Evolutionary conservation across 2,888 invertebrate species (phyloP), one percentile per base, ranked within the genome.

Genomic region (Lasius fuliginosus): DNA sequence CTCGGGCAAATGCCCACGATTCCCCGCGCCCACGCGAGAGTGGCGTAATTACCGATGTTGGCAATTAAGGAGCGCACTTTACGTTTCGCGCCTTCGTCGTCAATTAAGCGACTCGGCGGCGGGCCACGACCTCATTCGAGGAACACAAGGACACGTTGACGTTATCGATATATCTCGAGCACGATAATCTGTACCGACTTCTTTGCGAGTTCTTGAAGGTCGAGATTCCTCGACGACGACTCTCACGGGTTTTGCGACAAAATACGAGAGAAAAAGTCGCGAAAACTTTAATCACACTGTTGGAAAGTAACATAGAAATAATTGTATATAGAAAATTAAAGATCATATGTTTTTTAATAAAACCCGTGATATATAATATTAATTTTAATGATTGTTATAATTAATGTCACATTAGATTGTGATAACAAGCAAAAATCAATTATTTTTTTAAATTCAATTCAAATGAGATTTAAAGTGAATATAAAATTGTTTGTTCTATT

Each of bases 11-110:
- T 88, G 89, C 89, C 86, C 88, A 85, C 87, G 88, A 86, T 74
- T 53, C 84, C 75, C 46, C 46, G n/a, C 71, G 15, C 56, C 46
- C 46, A 56, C 68, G 36, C 84, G 65, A 76, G 88, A 92, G 90
- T 89, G 87, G 90, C 90, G 90, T 91, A 92, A 92, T 92, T 91
- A 92, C 88, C 85, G 87, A 91, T 91, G 92, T 91, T 91, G 89
- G 89, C 92, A 92, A 92, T 92, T 92, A 92, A 92, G 90, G 86
- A 86, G 89, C 89, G 83, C 90, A 89, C 89, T 90, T 90, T 88
- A 84, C 84, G 89, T 89, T 89, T 90, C 90, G 89, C 89, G 91
- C 89, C 90, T 87, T 86, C 88, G 71, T 86, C 89, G 90, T 89
- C 88, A 87, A 91, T 90, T 89, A 91, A 88, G 84, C 83, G 85